phyloP scores from a whole-genome alignment of 2,797 vertebrate species.

The Muraenolepis orangiensis region DNA sequence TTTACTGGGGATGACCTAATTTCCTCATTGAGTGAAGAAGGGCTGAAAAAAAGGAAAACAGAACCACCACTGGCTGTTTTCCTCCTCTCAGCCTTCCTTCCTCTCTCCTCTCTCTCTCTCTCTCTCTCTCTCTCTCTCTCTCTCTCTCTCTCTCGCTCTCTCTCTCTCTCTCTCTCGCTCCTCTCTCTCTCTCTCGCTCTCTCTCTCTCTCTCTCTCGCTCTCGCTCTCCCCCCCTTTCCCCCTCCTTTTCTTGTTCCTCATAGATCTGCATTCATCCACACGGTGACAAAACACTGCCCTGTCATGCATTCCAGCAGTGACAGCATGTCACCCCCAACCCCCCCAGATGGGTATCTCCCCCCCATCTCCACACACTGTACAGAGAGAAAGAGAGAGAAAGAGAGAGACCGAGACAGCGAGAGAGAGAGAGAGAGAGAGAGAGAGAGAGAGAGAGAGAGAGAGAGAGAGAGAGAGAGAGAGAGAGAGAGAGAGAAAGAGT shows the following conservation, averaged over 20 bases:
- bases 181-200: slow-evolving; percentile 9
- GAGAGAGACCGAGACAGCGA: too few relatives aligned
- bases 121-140: slow-evolving; percentile 11
- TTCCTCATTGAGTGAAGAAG: slow-evolving; percentile 54
- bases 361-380: slow-evolving; percentile 36
- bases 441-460: too few relatives aligned
- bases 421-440: too few relatives aligned
- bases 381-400: too few relatives aligned
- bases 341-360: slow-evolving; percentile 56
- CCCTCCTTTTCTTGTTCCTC: slow-evolving; percentile 34
- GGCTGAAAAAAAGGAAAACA: slow-evolving; percentile 31
- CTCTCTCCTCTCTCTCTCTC: too few relatives aligned
- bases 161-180: too few relatives aligned
- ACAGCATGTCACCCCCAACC: slow-evolving; percentile 56
- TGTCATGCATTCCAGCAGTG: slow-evolving; percentile 66
- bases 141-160: slow-evolving; percentile 29
- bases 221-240: slow-evolving; percentile 9
- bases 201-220: slow-evolving; percentile 24
- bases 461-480: too few relatives aligned
- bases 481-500: too few relatives aligned
- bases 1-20: slow-evolving; percentile 73
- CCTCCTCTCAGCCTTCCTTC: too few relatives aligned
- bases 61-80: slow-evolving; percentile 1
- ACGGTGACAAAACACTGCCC: slow-evolving; percentile 56
- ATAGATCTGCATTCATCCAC: slow-evolving; percentile 61